Evolutionary conservation across 2,797 vertebrate species (phyloP).

Genomic region (Gymnothorax reevesii): DNA sequence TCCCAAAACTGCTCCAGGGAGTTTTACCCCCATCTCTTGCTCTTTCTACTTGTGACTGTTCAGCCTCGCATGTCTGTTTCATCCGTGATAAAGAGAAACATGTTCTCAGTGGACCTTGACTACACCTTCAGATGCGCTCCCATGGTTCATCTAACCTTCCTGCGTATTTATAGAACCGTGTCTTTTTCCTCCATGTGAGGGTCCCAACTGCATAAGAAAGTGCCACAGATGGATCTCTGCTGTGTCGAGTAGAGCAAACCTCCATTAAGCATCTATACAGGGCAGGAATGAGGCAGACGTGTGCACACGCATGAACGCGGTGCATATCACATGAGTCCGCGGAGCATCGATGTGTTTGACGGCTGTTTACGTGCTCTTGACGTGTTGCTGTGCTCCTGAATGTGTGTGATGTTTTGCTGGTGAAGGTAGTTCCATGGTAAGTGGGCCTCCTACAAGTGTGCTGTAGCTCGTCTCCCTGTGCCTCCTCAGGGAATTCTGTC

Average conservation of each 20-base stretch:
- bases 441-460: constrained; percentile 10
- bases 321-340: neutral
- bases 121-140: constrained; percentile 10
- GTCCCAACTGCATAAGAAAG: constrained; percentile 8
- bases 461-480: neutral
- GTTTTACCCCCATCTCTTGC: too few species aligned
- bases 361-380: neutral
- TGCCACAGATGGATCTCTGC: neutral
- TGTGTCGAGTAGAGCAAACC: neutral
- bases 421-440: neutral
- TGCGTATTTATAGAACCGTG: constrained; percentile 26
- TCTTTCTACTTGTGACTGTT: too few species aligned
- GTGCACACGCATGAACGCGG: neutral
- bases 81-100: too few species aligned
- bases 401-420: neutral
- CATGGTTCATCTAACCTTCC: neutral
- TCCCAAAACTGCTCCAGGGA: too few species aligned
- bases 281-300: neutral
- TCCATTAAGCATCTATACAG: neutral
- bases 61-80: too few species aligned
- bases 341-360: neutral
- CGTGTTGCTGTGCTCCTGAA: neutral
- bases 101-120: too few species aligned
- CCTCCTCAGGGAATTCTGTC: neutral
- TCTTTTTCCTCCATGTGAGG: neutral